These are phyloP conservation scores for Hemithea aestivaria DNA, from an alignment of 2,888 invertebrate species.

Conservation along the genomic window DNA sequence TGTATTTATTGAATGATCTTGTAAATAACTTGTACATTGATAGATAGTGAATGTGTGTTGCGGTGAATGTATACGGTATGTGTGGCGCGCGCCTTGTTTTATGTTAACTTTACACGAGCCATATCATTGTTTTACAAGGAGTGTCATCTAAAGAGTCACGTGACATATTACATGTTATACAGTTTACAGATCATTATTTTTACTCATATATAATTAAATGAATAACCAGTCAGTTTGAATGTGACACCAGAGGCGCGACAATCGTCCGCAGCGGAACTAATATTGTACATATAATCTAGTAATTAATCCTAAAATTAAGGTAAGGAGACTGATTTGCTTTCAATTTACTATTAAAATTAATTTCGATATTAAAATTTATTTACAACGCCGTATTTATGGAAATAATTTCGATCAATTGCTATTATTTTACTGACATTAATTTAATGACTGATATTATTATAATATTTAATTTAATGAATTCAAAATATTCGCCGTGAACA, in stretches of 20 bases:
- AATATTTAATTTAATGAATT: constrained; percentile 34
- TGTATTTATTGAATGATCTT: constrained; percentile 66
- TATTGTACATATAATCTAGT: constrained; percentile 62
- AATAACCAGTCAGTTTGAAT: background rate
- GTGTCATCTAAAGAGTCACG: no score
- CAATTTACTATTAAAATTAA: constrained; percentile 42
- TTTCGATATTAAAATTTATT: constrained; percentile 1
- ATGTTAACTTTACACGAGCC: constrained; percentile 12
- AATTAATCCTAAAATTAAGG: constrained; percentile 56
- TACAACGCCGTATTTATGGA: no score
- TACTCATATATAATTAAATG: background rate
- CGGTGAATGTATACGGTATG: constrained; percentile 32
- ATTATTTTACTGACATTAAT: constrained; percentile 36
- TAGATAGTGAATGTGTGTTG: constrained; percentile 69
- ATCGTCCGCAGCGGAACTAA: constrained; percentile 30
- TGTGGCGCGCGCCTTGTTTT: constrained; percentile 28
- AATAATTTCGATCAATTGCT: no score
- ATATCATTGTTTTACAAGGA: constrained; percentile 13
- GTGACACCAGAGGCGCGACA: constrained; percentile 25
- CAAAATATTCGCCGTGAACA: constrained; percentile 11
- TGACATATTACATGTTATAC: no score
- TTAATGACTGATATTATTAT: constrained; percentile 60
- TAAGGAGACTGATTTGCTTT: constrained; percentile 75
- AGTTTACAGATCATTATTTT: no score
- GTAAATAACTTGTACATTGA: constrained; percentile 71